Base-by-base conservation (phyloP, 2,888 invertebrate species). In the Pseudoips prasinana region DNA sequence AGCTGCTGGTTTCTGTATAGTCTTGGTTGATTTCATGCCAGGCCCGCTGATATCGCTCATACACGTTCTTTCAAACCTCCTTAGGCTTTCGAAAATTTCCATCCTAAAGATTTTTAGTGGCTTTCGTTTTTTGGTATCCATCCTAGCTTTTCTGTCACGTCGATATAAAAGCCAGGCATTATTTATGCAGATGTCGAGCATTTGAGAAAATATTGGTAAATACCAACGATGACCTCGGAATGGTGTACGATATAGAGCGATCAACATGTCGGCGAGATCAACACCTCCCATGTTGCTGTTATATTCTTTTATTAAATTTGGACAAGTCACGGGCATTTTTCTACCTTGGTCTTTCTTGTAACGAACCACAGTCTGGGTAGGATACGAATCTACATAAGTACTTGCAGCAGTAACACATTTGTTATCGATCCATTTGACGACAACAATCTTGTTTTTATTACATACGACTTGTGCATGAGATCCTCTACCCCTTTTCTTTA, bases 341-440 rank as follows among this genome's bases (percentile, higher is more conserved):
- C 7, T 1, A 8, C 10, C 10, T 26, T 10, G 6, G 3, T 27
- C 27, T 5, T 33, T 33, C 2, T 7, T 8, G 10, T 23, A 33
- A 3, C 31, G 18, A 7, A 11, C 18, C 1, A 28, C 11, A 7
- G 2, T 25, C 7, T 31, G 10, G 1, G 19, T 14, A n/a, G 36
- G 28, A 8, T 31, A 2, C 5, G 20, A 11, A 4, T 27, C 30
- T n/a, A 27, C 9, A 29, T 9, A 40, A 7, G 33, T 26, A 17
- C 41, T 31, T n/a, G 17, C 27, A 8, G 25, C 8, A 2, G 28
- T 41, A 9, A 37, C 41, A n/a, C 9, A 8, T 19, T 41, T 41
- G 22, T 41, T 41, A 20, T 33, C 42, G 27, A 35, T 34, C 55
- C 46, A 51, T 14, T 36, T 41, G 1, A 52, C 39, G 8, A 44